These are phyloP conservation scores for Erpornis zantholeuca DNA, from an alignment of 2,113 vertebrate genomes.

Conservation along the genomic window DNA sequence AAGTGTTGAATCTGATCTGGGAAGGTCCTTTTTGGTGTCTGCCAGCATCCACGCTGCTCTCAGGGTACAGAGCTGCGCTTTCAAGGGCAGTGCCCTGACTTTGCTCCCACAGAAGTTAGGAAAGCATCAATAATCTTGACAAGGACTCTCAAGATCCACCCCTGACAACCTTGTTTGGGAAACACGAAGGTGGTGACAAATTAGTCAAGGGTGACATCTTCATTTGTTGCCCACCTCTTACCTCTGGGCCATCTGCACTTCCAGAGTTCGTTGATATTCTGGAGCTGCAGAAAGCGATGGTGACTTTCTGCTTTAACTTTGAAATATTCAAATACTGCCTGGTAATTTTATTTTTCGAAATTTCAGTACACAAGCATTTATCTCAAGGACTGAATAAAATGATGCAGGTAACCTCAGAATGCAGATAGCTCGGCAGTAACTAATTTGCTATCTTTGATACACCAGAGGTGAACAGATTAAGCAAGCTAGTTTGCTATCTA, in stretches of 20 bases:
- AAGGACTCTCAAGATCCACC: not conserved
- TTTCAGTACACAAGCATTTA: not conserved
- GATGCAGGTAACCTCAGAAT: constrained; percentile 20
- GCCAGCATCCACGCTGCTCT: not conserved
- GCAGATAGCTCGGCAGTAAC: constrained; percentile 39
- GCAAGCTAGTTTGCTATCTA: constrained; percentile 64
- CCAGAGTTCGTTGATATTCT: not conserved
- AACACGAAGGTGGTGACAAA: not conserved
- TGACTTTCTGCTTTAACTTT: constrained; percentile 15
- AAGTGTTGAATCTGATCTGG: not conserved
- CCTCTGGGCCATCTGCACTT: not conserved
- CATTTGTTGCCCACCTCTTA: not conserved
- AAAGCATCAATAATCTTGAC: not conserved
- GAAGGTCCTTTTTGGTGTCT: not conserved
- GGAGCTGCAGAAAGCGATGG: not conserved
- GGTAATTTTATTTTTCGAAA: constrained; percentile 29
- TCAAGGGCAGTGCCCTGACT: not conserved
- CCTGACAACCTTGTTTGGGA: not conserved
- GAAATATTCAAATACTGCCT: not conserved
- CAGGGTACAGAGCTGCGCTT: not conserved
- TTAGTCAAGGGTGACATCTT: not conserved
- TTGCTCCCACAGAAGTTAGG: not conserved
- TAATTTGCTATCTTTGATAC: constrained; percentile 61
- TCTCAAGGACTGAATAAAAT: constrained; percentile 25
- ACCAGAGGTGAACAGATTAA: constrained; percentile 68